Evolutionary conservation across 2,888 invertebrate genomes (phyloP).

Genomic region (Agrotis puta): DNA sequence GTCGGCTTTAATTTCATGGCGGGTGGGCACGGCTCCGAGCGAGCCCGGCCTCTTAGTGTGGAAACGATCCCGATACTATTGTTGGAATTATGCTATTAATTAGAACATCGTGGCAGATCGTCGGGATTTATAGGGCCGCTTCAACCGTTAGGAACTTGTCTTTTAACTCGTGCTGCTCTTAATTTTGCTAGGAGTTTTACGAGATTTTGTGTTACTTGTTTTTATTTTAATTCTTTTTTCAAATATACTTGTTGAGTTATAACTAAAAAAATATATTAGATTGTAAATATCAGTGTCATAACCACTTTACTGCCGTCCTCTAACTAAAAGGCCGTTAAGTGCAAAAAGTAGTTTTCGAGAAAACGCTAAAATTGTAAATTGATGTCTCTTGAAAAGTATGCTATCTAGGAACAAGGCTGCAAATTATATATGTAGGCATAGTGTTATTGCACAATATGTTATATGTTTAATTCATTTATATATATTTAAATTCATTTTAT

Average conservation of each 20-base stretch:
- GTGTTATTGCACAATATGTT: too few species aligned
- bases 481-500: too few species aligned
- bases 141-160: constrained; percentile 67
- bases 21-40: constrained; percentile 88
- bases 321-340: too few species aligned
- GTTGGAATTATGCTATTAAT: constrained; percentile 78
- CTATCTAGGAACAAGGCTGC: too few species aligned
- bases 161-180: constrained; percentile 68
- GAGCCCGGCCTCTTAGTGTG: constrained; percentile 77
- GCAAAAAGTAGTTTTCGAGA: too few species aligned
- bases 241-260: neutral
- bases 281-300: neutral
- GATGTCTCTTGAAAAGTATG: too few species aligned
- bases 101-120: constrained; percentile 76
- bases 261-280: too few species aligned
- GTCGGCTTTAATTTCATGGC: constrained; percentile 91
- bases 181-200: constrained; percentile 67
- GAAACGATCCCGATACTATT: constrained; percentile 77
- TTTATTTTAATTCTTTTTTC: constrained; percentile 1
- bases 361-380: too few species aligned
- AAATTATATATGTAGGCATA: too few species aligned
- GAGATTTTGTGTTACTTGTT: constrained; percentile 56
- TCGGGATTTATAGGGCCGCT: constrained; percentile 71
- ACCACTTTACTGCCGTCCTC: too few species aligned
- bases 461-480: too few species aligned